phyloP scores from a whole-genome alignment of 2,113 vertebrate genomes.

The Alethe castanea region DNA sequence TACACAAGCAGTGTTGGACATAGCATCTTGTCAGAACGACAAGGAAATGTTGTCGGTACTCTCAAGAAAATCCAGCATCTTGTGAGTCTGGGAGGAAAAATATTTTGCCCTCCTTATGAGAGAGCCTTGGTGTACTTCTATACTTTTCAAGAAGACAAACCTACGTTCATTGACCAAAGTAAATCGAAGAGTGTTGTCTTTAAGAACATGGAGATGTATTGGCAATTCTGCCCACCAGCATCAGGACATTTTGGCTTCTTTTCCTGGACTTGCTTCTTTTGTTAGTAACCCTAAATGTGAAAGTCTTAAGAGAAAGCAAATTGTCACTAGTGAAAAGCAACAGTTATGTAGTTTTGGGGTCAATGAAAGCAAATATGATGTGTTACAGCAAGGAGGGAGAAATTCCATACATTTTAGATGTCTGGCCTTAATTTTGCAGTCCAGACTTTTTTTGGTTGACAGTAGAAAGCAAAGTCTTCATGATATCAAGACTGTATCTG shows the following conservation, averaged over 20 bases:
- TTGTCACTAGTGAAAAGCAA: not conserved
- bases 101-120: not conserved
- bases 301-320: not conserved
- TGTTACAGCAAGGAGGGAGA: not conserved
- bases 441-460: not conserved
- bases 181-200: not conserved
- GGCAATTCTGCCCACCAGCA: not conserved
- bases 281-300: not conserved
- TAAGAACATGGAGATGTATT: not conserved
- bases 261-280: not conserved
- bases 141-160: not conserved
- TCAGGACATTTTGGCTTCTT: not conserved
- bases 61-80: slow-evolving; percentile 26
- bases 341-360: not conserved
- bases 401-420: not conserved
- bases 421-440: not conserved
- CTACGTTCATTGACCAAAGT: not conserved
- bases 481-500: not conserved
- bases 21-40: slow-evolving; percentile 57
- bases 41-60: not conserved
- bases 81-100: not conserved
- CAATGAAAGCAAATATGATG: not conserved
- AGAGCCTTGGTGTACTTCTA: not conserved
- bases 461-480: not conserved
- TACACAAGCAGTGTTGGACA: slow-evolving; percentile 65